Conservation (phyloP, 2,888 invertebrate genomes). For the Cepaea hortensis region DNA sequence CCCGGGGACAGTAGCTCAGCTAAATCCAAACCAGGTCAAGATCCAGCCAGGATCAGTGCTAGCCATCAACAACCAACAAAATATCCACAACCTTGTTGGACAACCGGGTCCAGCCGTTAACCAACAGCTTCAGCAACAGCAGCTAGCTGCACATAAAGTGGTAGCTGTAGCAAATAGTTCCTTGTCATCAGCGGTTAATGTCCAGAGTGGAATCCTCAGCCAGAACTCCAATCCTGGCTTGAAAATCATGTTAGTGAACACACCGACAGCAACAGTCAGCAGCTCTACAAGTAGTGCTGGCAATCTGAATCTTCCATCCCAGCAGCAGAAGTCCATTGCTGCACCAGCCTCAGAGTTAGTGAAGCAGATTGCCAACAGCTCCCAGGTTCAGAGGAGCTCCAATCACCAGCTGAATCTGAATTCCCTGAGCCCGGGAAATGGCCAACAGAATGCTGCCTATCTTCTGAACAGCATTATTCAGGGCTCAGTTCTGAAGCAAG, state of each 20-base stretch:
- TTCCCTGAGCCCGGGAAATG: slow-evolving; percentile 3
- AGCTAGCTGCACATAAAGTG: not conserved
- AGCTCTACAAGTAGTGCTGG: not conserved
- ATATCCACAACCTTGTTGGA: not conserved
- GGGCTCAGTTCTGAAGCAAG: not conserved
- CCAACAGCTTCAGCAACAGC: slow-evolving; percentile 35
- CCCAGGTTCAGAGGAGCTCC: slow-evolving; percentile 15
- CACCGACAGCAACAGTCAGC: not conserved
- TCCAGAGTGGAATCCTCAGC: not conserved
- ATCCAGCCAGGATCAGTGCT: slow-evolving; percentile 18
- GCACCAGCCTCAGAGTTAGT: slow-evolving; percentile 53
- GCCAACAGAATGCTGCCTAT: slow-evolving; percentile 27
- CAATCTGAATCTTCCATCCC: not conserved
- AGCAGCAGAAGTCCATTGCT: slow-evolving; percentile 15
- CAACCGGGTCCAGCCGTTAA: not conserved
- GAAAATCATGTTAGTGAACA: slow-evolving; percentile 30
- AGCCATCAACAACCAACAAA: not conserved
- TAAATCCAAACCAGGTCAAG: not conserved
- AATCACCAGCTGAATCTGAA: not conserved
- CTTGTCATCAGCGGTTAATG: not conserved
- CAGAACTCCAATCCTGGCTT: slow-evolving; percentile 26
- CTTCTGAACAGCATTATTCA: slow-evolving; percentile 28
- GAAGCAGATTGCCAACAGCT: slow-evolving; percentile 47
- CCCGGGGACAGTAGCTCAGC: not conserved
- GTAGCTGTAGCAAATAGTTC: slow-evolving; percentile 6